Percentiles rank a stretch among this genome's conserved stretches.
Conservation (phyloP, 2,113 vertebrate species). For the Phycodurus eques region DNA sequence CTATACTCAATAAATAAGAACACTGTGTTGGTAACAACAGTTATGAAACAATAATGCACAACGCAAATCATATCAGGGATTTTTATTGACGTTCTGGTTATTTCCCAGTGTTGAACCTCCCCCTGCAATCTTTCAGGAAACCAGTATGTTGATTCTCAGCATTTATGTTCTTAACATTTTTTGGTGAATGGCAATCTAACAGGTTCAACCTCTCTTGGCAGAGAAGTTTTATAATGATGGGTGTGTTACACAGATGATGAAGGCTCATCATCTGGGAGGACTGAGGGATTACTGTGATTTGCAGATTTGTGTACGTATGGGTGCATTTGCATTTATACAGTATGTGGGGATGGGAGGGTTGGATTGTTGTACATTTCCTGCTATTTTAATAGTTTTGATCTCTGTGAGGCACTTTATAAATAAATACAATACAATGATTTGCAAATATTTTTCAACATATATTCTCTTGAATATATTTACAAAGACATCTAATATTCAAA, state of each 20-base stretch:
- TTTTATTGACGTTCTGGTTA: not conserved
- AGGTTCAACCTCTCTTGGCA: not conserved
- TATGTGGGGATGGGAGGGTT: no score
- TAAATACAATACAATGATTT: no score
- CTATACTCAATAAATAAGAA: not conserved
- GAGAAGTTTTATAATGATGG: not conserved
- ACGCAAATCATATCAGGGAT: not conserved
- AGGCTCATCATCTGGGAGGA: not conserved
- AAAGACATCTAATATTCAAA: no score
- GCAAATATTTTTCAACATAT: no score
- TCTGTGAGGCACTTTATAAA: no score
- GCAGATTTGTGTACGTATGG: no score
- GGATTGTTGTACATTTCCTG: no score
- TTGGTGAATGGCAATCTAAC: not conserved
- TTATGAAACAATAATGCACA: not conserved
- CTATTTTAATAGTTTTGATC: no score
- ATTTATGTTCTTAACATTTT: not conserved
- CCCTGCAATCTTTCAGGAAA: not conserved
- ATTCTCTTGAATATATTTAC: no score
- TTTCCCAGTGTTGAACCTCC: not conserved
- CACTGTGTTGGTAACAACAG: not conserved
- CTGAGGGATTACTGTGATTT: not conserved
- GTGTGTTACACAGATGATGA: not conserved
- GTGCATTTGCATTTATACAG: no score
- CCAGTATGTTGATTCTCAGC: not conserved